Percentiles rank a stretch among this genome's conserved stretches.
Conservation (phyloP, 2,888 invertebrate genomes). For the Tuta absoluta region DNA sequence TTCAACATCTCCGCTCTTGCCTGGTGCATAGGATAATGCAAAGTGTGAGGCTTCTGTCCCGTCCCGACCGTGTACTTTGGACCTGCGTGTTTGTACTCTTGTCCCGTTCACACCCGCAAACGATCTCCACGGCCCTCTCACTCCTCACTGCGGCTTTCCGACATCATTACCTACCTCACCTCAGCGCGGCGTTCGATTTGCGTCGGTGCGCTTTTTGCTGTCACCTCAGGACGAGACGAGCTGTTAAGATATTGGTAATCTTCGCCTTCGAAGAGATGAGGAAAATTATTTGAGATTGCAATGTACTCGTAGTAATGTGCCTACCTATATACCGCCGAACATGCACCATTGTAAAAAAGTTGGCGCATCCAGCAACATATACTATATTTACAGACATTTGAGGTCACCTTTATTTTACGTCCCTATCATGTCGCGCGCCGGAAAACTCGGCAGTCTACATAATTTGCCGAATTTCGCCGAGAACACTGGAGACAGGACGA, state of each 20-base stretch:
- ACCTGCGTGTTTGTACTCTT: conserved; percentile 66
- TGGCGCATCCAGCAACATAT: neutral
- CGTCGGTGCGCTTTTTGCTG: conserved; percentile 61
- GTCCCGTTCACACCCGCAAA: conserved; percentile 58
- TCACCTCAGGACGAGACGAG: conserved; percentile 15
- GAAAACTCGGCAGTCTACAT: neutral
- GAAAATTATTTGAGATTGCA: neutral
- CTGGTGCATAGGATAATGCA: conserved; percentile 5
- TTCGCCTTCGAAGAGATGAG: neutral
- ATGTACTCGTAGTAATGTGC: neutral
- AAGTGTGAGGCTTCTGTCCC: conserved; percentile 60
- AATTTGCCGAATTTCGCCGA: conserved; percentile 20
- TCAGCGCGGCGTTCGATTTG: conserved; percentile 64
- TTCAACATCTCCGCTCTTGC: neutral
- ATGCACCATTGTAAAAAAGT: neutral
- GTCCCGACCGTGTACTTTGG: conserved; percentile 68
- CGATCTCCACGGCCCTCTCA: conserved; percentile 32
- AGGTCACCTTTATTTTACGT: conserved; percentile 1
- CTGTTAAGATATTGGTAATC: conserved; percentile 13
- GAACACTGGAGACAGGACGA: conserved; percentile 47
- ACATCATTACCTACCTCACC: conserved; percentile 49
- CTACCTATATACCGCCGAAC: neutral
- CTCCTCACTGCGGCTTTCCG: conserved; percentile 44
- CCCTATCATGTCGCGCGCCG: neutral
- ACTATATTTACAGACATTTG: neutral